Conservation (phyloP, 2,888 invertebrate genomes). For the Sphaerophoria taeniata region DNA sequence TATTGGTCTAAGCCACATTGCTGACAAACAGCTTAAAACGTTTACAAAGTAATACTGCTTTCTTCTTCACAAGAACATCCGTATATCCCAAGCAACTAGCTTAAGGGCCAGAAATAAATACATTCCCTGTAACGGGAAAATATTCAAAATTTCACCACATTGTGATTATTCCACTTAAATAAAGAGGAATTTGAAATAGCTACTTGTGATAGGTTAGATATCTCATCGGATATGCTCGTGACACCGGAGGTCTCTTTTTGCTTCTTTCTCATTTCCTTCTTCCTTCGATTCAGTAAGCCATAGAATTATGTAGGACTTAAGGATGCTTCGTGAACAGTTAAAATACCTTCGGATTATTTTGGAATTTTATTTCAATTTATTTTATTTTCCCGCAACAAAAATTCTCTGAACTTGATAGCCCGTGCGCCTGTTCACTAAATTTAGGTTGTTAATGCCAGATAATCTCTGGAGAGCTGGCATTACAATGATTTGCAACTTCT, state of each 20-base stretch:
- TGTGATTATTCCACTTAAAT: slow-evolving; percentile 4
- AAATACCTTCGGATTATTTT: not conserved
- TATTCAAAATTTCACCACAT: not conserved
- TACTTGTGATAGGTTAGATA: too few species aligned
- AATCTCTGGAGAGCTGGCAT: not conserved
- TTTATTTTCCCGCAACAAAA: not conserved
- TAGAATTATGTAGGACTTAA: not conserved
- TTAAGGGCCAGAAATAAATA: too few species aligned
- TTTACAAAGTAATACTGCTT: too few species aligned
- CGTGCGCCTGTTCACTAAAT: not conserved
- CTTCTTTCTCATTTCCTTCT: too few species aligned
- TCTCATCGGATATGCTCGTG: not conserved
- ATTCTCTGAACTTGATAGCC: not conserved
- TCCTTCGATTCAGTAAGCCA: not conserved
- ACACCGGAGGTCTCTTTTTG: not conserved
- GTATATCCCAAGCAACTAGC: too few species aligned
- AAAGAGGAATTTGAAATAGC: not conserved
- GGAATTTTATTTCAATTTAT: slow-evolving; percentile 35
- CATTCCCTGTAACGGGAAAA: not conserved
- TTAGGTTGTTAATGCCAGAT: slow-evolving; percentile 14
- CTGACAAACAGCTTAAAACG: too few species aligned
- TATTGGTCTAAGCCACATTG: too few species aligned
- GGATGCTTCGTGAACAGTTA: not conserved
- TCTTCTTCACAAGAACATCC: too few species aligned
- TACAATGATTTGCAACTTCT: slow-evolving; percentile 6